Conservation (phyloP, 2,797 vertebrate species). For the Cyclopterus lumpus region DNA sequence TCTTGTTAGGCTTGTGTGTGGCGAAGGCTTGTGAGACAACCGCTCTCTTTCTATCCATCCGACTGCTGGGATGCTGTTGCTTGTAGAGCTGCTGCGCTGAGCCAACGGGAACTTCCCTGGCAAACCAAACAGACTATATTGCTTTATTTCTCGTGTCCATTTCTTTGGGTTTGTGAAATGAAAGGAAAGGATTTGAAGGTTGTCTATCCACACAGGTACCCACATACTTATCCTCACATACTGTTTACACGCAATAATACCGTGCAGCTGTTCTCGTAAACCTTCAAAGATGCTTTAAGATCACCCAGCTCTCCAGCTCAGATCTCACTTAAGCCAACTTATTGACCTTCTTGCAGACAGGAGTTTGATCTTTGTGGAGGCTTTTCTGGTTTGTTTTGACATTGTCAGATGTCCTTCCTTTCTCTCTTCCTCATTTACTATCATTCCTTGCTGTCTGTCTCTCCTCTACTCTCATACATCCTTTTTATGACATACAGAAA, state of each 20-base stretch:
- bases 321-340: constrained; percentile 41
- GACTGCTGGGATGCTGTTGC: constrained; percentile 26
- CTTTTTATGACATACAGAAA: constrained; percentile 38
- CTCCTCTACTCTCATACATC: background rate
- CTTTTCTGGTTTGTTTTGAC: constrained; percentile 46
- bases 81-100: constrained; percentile 15
- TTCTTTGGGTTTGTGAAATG: constrained; percentile 34
- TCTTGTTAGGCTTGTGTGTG: background rate
- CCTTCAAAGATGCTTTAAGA: constrained; percentile 31
- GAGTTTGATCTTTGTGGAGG: constrained; percentile 37
- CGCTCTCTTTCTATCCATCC: constrained; percentile 4
- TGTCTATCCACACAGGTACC: background rate
- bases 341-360: constrained; percentile 31
- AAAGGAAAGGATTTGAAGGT: constrained; percentile 26
- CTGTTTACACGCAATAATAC: constrained; percentile 2
- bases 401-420: constrained; percentile 13
- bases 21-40: constrained; percentile 26
- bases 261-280: constrained; percentile 30
- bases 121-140: constrained; percentile 32
- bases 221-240: background rate
- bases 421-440: constrained; percentile 16
- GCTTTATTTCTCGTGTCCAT: constrained; percentile 48
- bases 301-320: constrained; percentile 32
- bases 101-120: constrained; percentile 30
- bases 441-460: background rate